A percentile compares a stretch with the other conserved stretches of the same genome.
phyloP scores from a whole-genome alignment of 1,140 invertebrate genomes.

The Megalonaias nervosa region DNA sequence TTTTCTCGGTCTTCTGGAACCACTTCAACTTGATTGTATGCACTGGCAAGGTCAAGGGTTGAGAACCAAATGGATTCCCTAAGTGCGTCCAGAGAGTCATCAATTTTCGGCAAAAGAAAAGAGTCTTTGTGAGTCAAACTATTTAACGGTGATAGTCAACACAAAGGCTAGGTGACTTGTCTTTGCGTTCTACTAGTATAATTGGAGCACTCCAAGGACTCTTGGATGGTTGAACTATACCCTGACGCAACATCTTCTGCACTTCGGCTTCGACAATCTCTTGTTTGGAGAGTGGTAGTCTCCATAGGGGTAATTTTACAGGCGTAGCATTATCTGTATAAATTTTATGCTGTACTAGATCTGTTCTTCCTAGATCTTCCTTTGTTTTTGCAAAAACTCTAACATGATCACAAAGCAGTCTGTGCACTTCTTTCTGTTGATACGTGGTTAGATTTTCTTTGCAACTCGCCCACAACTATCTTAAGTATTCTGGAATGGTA shows the following conservation, averaged over 20 bases:
- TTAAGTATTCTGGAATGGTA: too few species aligned
- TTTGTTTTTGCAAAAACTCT: too few species aligned
- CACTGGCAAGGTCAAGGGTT: neutral
- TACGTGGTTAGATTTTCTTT: too few species aligned
- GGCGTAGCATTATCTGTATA: constrained; percentile 30
- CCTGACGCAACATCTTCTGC: constrained; percentile 20
- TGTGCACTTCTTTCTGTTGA: too few species aligned
- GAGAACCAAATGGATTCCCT: neutral
- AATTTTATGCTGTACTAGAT: constrained; percentile 24
- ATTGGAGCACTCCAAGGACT: constrained; percentile 30
- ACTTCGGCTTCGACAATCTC: constrained; percentile 17
- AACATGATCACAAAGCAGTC: too few species aligned
- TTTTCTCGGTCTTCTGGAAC: neutral
- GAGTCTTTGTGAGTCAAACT: constrained; percentile 4
- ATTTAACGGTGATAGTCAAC: neutral
- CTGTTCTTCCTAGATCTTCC: neutral
- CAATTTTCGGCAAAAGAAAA: constrained; percentile 14
- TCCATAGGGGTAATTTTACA: constrained; percentile 11
- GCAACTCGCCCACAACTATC: too few species aligned
- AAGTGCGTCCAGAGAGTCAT: neutral
- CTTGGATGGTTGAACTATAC: constrained; percentile 33
- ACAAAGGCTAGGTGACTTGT: too few species aligned
- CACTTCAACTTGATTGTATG: constrained; percentile 1
- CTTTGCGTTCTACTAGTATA: constrained; percentile 47
- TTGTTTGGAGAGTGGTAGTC: constrained; percentile 23